A percentile compares a stretch with the other conserved stretches of the same genome.
Conservation (phyloP, 2,888 invertebrate genomes). For the Tenthredo distinguenda region DNA sequence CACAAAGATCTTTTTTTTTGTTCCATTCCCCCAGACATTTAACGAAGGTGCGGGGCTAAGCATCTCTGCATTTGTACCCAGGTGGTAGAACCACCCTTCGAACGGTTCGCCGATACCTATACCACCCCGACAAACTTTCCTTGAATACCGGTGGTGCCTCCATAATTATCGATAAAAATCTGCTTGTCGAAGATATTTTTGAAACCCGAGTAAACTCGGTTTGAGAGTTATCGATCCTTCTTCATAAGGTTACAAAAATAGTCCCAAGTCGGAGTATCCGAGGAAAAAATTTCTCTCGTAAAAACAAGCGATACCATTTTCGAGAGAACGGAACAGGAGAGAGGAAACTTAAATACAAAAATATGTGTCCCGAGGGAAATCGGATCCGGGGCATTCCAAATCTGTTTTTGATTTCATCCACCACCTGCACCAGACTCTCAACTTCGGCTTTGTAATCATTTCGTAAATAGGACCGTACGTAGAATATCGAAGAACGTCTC, state of each 20-base stretch:
- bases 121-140: background rate
- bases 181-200: constrained; percentile 16
- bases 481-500: background rate
- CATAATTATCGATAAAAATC: constrained; percentile 38
- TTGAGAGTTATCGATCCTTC: constrained; percentile 3
- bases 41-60: constrained; percentile 23
- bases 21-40: background rate
- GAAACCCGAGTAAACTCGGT: background rate
- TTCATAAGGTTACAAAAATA: constrained; percentile 4
- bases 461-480: background rate
- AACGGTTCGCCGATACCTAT: background rate
- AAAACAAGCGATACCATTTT: background rate
- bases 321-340: background rate
- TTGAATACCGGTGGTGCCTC: background rate
- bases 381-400: background rate
- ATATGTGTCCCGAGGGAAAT: background rate
- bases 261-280: background rate
- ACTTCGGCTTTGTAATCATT: background rate
- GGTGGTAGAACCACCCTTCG: background rate
- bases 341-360: background rate
- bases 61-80: background rate
- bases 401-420: background rate
- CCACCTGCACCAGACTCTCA: background rate
- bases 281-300: background rate
- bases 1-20: constrained; percentile 14